Conservation (phyloP, 2,113 vertebrate species). For the Gymnogyps californianus region DNA sequence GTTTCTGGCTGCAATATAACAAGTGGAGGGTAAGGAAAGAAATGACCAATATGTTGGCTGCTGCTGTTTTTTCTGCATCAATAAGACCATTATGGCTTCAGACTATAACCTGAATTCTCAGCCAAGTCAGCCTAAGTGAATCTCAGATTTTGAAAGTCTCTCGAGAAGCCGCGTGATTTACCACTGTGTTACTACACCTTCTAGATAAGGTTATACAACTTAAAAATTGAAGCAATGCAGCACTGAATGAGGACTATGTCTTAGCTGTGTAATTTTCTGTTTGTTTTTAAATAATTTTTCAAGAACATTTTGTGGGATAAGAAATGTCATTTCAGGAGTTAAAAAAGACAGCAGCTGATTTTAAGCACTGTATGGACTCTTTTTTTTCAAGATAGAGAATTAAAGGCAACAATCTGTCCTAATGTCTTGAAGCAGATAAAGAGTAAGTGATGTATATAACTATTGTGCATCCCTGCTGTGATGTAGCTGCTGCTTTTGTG, state of each 20-base stretch:
- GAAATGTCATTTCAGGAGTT: neutral
- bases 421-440: neutral
- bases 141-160: neutral
- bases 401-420: neutral
- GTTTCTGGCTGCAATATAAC: neutral
- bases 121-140: neutral
- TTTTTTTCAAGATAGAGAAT: neutral
- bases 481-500: slow-evolving; percentile 17
- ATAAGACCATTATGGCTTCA: neutral
- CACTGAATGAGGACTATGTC: neutral
- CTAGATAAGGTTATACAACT: neutral
- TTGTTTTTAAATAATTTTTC: neutral
- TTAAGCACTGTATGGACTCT: neutral
- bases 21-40: neutral
- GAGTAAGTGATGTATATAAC: neutral
- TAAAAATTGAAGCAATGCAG: neutral
- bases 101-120: neutral
- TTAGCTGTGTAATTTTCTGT: neutral
- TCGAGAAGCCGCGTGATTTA: neutral
- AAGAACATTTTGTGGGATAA: neutral
- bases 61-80: neutral
- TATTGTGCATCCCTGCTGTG: neutral
- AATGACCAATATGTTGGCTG: neutral
- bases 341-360: neutral
- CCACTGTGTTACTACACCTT: neutral